Percentiles rank a stretch among this genome's conserved stretches.
Evolutionary conservation across 1,140 invertebrate species (phyloP).

Genomic region (Leptinotarsa texana): DNA sequence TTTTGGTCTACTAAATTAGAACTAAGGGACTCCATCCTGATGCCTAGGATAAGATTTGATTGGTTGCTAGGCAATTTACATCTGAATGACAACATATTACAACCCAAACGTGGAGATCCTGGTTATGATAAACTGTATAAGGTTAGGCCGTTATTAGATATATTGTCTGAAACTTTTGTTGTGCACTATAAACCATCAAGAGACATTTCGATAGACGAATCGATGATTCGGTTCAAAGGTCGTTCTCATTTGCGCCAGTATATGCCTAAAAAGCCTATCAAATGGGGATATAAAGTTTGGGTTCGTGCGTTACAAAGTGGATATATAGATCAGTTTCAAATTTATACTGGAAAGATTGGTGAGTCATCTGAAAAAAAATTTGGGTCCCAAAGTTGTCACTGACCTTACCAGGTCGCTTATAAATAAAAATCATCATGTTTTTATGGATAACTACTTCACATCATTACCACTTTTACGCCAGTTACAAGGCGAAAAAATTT

Average conservation of each 20-base stretch:
- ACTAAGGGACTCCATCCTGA: slow-evolving; percentile 16
- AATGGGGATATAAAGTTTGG: slow-evolving; percentile 48
- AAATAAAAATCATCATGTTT: slow-evolving; percentile 47
- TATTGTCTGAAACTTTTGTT: slow-evolving; percentile 7
- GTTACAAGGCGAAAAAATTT: slow-evolving; percentile 47
- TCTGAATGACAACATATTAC: slow-evolving; percentile 29
- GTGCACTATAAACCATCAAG: neutral
- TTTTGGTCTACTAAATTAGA: slow-evolving; percentile 24
- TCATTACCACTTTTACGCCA: slow-evolving; percentile 43
- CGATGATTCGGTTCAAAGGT: slow-evolving; percentile 53
- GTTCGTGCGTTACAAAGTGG: slow-evolving; percentile 36
- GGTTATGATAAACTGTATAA: slow-evolving; percentile 47
- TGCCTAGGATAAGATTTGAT: slow-evolving; percentile 27
- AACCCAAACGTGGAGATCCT: slow-evolving; percentile 15
- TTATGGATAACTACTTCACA: slow-evolving; percentile 52
- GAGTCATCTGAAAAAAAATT: slow-evolving; percentile 49
- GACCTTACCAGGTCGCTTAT: slow-evolving; percentile 45
- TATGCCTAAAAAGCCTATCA: slow-evolving; percentile 56
- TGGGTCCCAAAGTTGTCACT: slow-evolving; percentile 49
- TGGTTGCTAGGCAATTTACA: slow-evolving; percentile 24
- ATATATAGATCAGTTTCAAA: slow-evolving; percentile 55
- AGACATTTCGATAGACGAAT: slow-evolving; percentile 46
- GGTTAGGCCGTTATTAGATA: slow-evolving; percentile 23
- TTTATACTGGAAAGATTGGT: slow-evolving; percentile 54
- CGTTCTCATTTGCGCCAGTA: slow-evolving; percentile 55